Conservation (phyloP, 2,888 invertebrate genomes). For the Tinea trinotella region DNA sequence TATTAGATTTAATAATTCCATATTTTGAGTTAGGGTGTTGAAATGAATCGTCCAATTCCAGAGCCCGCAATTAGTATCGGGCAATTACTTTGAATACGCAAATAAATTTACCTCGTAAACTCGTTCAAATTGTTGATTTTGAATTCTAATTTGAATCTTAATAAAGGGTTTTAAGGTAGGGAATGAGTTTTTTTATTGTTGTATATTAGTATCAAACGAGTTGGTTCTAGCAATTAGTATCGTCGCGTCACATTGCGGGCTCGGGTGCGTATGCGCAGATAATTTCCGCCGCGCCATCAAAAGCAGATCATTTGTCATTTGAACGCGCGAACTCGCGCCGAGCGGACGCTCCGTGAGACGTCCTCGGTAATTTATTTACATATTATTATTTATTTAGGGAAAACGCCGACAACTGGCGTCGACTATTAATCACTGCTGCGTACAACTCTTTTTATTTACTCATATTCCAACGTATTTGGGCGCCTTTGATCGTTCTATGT, state of each 20-base stretch:
- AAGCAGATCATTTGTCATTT: slow-evolving; percentile 69
- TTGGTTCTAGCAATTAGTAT: slow-evolving; percentile 51
- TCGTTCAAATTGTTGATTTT: slow-evolving; percentile 28
- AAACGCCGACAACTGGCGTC: slow-evolving; percentile 35
- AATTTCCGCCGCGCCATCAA: slow-evolving; percentile 69
- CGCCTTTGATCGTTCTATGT: slow-evolving; percentile 50
- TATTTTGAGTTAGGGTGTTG: slow-evolving; percentile 28
- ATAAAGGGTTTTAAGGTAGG: slow-evolving; percentile 31
- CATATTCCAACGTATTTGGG: slow-evolving; percentile 41
- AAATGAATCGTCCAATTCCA: slow-evolving; percentile 28
- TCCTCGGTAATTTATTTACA: slow-evolving; percentile 64
- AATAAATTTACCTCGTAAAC: slow-evolving; percentile 69
- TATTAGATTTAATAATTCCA: too few species aligned
- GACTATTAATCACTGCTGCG: slow-evolving; percentile 63
- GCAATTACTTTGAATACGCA: slow-evolving; percentile 60
- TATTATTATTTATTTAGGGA: slow-evolving; percentile 71
- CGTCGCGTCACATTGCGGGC: slow-evolving; percentile 57
- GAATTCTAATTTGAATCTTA: slow-evolving; percentile 34
- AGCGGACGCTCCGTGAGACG: slow-evolving; percentile 53
- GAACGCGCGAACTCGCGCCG: slow-evolving; percentile 54
- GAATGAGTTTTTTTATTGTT: slow-evolving; percentile 28
- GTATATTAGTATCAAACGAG: slow-evolving; percentile 5
- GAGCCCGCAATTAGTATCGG: slow-evolving; percentile 63
- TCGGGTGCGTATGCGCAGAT: slow-evolving; percentile 67
- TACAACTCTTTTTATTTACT: slow-evolving; percentile 61